Conservation (phyloP, 2,113 vertebrate species). For the Nymphicus hollandicus region DNA sequence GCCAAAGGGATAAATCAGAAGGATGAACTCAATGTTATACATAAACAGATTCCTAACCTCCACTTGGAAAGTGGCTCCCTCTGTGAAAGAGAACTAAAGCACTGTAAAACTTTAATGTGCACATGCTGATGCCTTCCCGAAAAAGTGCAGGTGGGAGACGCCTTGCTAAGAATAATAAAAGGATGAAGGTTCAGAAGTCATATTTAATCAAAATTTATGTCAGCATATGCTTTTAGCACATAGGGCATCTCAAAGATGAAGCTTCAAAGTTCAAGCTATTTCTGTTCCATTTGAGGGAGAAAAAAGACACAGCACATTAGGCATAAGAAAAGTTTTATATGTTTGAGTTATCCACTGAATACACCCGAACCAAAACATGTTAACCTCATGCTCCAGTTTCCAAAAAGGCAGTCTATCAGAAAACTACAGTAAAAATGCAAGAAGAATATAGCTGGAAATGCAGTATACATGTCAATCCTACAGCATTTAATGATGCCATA, state of each 20-base stretch:
- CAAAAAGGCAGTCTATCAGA: neutral
- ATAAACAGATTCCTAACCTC: neutral
- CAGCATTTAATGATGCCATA: neutral
- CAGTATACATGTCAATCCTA: neutral
- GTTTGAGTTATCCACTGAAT: neutral
- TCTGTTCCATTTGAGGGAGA: neutral
- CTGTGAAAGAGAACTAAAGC: neutral
- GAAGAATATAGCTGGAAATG: neutral
- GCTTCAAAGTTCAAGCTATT: conserved; percentile 17
- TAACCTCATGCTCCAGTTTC: neutral
- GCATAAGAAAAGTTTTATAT: neutral
- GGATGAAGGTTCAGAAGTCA: neutral
- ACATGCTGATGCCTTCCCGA: neutral
- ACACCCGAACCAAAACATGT: neutral
- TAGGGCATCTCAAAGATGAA: neutral
- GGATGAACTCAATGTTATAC: neutral
- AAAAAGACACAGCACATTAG: neutral
- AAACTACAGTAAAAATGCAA: neutral
- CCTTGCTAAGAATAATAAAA: conserved; percentile 34
- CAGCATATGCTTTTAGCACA: neutral
- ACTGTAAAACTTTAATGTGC: conserved; percentile 8
- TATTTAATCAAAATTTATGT: conserved; percentile 47
- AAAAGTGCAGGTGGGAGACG: neutral
- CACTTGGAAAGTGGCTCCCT: neutral
- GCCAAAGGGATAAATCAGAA: neutral